phyloP scores from a whole-genome alignment of 2,113 vertebrate genomes.

The Phainopepla nitens region DNA sequence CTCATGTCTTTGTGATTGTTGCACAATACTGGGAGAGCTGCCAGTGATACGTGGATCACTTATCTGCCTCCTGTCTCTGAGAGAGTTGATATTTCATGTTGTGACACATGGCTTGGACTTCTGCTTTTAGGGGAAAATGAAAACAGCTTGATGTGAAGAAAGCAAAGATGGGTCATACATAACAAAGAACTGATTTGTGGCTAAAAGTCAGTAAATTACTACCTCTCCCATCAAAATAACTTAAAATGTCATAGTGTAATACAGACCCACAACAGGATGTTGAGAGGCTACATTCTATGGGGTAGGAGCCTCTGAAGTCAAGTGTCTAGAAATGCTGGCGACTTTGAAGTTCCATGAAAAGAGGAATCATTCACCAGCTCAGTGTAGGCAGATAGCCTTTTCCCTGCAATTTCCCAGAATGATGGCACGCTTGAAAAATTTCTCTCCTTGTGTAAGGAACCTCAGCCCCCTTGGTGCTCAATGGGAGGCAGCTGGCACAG shows the following conservation, averaged over 20 bases:
- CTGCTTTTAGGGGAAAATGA: neutral
- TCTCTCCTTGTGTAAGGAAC: neutral
- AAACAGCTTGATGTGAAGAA: neutral
- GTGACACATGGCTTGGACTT: neutral
- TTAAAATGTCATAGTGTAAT: accelerated
- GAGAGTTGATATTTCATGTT: neutral
- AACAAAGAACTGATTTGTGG: neutral
- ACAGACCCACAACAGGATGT: neutral
- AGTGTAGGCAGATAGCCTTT: neutral
- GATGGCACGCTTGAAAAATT: neutral
- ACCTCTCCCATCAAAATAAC: neutral
- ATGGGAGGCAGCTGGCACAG: neutral
- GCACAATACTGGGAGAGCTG: neutral
- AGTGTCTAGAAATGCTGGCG: neutral
- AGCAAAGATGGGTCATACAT: neutral
- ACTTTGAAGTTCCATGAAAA: neutral
- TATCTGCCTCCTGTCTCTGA: accelerated
- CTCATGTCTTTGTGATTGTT: neutral
- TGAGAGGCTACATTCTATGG: neutral
- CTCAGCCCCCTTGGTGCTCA: accelerated
- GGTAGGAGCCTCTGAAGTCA: neutral
- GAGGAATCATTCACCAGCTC: neutral
- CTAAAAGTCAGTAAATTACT: neutral
- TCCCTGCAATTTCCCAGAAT: neutral
- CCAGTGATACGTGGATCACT: neutral